Evolutionary conservation across 2,888 invertebrate species (phyloP).

Genomic region (Lacanobia wlatinum): DNA sequence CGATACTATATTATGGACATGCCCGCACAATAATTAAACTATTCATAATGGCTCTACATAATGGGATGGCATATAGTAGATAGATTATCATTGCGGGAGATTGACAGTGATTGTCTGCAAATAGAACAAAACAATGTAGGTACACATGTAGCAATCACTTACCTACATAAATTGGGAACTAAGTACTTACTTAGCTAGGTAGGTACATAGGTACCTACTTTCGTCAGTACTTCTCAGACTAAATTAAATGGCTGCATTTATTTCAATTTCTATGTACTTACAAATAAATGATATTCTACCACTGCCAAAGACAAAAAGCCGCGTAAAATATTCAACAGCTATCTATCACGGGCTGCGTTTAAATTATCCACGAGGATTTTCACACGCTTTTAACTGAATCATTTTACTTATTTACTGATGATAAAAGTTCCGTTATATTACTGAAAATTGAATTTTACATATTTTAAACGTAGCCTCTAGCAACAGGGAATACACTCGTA

Average conservation of each 20-base stretch:
- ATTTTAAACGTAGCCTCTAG: neutral
- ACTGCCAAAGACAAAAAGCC: constrained; percentile 52
- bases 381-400: constrained; percentile 42
- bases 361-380: constrained; percentile 54
- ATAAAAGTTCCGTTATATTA: constrained; percentile 17
- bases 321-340: constrained; percentile 49
- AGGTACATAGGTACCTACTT: neutral
- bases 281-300: constrained; percentile 46
- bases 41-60: constrained; percentile 11
- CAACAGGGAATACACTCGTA: neutral
- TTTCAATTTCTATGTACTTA: constrained; percentile 43
- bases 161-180: neutral
- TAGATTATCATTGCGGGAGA: neutral
- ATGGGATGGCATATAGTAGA: neutral
- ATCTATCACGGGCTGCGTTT: constrained; percentile 45
- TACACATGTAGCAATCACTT: no score
- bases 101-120: neutral
- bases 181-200: neutral
- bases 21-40: constrained; percentile 20
- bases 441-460: constrained; percentile 15
- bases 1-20: neutral
- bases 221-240: neutral
- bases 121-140: constrained; percentile 18
- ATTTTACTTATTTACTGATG: constrained; percentile 34
- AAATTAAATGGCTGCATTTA: constrained; percentile 24